Percentiles rank a stretch among this genome's conserved stretches.
phyloP scores from a whole-genome alignment of 2,888 invertebrate species.

The Rhyacophila evoluta region DNA sequence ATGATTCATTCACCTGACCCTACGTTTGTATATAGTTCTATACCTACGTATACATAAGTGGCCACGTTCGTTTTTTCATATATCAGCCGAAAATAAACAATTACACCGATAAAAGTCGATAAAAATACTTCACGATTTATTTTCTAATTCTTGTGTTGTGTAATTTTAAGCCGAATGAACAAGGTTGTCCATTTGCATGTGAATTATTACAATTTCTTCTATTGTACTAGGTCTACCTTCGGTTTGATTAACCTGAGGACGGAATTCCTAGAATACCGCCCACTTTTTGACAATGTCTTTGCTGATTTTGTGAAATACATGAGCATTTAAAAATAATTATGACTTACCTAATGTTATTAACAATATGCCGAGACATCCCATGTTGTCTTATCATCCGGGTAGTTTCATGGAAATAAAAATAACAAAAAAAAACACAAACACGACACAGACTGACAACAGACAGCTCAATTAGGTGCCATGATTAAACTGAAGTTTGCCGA shows the following conservation, averaged over 20 bases:
- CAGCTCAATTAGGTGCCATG: constrained; percentile 49
- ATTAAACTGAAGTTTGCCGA: constrained; percentile 49
- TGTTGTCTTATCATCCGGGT: constrained; percentile 33
- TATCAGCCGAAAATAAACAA: neutral
- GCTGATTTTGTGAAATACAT: neutral
- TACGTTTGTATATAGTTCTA: constrained; percentile 7
- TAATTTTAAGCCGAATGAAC: neutral
- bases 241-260: constrained; percentile 40
- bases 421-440: constrained; percentile 47
- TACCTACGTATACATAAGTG: constrained; percentile 9
- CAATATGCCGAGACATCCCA: constrained; percentile 49
- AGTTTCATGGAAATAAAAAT: constrained; percentile 49
- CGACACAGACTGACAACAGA: constrained; percentile 42
- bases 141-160: neutral
- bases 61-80: constrained; percentile 28
- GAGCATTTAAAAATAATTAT: neutral
- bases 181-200: constrained; percentile 4
- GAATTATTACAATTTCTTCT: constrained; percentile 35
- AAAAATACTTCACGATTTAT: neutral
- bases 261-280: constrained; percentile 49
- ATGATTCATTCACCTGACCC: constrained; percentile 47
- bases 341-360: constrained; percentile 48
- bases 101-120: neutral
- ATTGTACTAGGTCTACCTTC: constrained; percentile 39
- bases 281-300: constrained; percentile 41